These are phyloP conservation scores for Alca torda DNA, from an alignment of 2,797 vertebrate species.

Conservation along the genomic window DNA sequence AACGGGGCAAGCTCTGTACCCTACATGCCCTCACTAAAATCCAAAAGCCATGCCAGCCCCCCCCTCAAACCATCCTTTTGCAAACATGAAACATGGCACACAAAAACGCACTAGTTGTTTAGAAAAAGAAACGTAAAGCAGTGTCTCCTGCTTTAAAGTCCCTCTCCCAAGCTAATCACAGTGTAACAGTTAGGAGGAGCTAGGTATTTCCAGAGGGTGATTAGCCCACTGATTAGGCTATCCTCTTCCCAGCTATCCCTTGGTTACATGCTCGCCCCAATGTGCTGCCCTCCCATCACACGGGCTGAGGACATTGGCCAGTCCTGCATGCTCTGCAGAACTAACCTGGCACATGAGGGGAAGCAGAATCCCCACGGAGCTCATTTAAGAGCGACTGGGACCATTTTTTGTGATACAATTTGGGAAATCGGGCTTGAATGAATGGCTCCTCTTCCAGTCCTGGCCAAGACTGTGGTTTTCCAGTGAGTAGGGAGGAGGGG, in stretches of 20 bases:
- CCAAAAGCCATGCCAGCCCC: neutral
- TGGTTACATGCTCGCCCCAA: neutral
- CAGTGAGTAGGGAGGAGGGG: constrained; percentile 11
- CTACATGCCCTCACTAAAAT: neutral
- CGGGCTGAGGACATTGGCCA: fast-evolving
- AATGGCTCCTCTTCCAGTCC: neutral
- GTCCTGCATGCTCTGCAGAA: neutral
- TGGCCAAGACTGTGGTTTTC: constrained; percentile 60
- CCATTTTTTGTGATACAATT: neutral
- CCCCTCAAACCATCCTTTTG: neutral
- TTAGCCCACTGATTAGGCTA: neutral
- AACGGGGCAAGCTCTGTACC: neutral
- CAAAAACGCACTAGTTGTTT: neutral
- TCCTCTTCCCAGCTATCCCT: neutral
- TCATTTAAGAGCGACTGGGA: neutral
- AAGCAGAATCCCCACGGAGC: neutral
- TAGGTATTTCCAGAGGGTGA: neutral
- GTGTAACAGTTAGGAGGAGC: neutral
- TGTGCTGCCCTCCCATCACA: neutral
- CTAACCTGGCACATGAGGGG: neutral
- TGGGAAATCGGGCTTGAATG: neutral
- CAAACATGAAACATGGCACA: neutral
- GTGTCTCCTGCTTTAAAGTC: neutral
- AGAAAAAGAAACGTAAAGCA: neutral
- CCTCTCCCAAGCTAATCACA: neutral